Conservation (phyloP, 2,113 vertebrate genomes). For the Rallus limicola region DNA sequence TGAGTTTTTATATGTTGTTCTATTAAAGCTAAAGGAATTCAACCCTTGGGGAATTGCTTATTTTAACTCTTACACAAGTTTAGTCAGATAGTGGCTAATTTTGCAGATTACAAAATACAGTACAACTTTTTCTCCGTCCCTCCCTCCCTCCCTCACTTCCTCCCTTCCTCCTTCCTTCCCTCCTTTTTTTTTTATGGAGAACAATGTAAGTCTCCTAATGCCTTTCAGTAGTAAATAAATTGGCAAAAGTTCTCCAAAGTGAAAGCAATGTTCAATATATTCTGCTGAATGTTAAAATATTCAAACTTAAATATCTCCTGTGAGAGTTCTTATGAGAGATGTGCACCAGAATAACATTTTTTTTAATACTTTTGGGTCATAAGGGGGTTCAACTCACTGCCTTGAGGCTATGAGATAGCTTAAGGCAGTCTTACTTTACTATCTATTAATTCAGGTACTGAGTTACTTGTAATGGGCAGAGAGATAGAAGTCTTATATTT, state of each 20-base stretch:
- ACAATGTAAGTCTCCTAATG: background rate
- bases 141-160: background rate
- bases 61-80: background rate
- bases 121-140: background rate
- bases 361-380: background rate
- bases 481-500: background rate
- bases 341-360: background rate
- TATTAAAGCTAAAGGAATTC: background rate
- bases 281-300: background rate
- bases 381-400: background rate
- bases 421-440: background rate
- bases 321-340: background rate
- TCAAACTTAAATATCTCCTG: background rate
- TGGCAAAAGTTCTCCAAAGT: background rate
- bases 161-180: too few relatives aligned
- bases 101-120: background rate
- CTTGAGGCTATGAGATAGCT: background rate
- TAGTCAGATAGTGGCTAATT: background rate
- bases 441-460: background rate
- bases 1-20: background rate
- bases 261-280: background rate
- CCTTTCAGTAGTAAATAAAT: background rate
- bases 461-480: background rate
- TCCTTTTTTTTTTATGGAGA: background rate
- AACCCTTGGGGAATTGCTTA: background rate